A percentile compares a stretch with the other conserved stretches of the same genome.
phyloP scores from a whole-genome alignment of 2,888 invertebrate genomes.

The Ctenicera cuprea region DNA sequence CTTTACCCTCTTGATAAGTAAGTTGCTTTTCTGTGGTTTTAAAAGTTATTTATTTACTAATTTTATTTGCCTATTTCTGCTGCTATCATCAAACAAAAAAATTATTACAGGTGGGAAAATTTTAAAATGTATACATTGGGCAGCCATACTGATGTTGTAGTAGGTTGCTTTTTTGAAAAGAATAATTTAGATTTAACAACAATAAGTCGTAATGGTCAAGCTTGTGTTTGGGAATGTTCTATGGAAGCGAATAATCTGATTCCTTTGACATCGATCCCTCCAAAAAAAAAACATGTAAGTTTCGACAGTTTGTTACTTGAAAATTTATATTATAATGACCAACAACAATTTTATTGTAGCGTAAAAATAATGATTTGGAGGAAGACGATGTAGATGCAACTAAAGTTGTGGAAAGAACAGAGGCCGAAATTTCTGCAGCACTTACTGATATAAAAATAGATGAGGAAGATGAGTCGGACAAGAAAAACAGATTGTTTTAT shows the following conservation, averaged over 20 bases:
- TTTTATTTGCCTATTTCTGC: no score
- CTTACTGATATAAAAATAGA: conserved; percentile 71
- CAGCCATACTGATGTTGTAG: conserved; percentile 89
- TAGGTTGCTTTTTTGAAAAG: conserved; percentile 92
- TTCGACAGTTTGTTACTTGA: conserved; percentile 56
- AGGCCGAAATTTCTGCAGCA: conserved; percentile 68
- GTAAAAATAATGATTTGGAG: conserved; percentile 73
- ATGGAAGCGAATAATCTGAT: conserved; percentile 82
- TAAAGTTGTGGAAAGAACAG: conserved; percentile 76
- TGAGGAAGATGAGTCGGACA: conserved; percentile 70
- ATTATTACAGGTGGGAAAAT: conserved; percentile 75
- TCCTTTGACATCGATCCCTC: conserved; percentile 72
- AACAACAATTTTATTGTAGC: no score
- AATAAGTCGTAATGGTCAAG: conserved; percentile 88
- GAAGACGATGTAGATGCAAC: conserved; percentile 82
- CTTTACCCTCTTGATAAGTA: conserved; percentile 85
- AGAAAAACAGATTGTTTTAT: conserved; percentile 76
- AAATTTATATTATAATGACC: conserved; percentile 5
- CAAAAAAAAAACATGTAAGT: conserved; percentile 67
- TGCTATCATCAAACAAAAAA: no score
- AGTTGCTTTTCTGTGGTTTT: conserved; percentile 7
- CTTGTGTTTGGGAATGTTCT: conserved; percentile 91
- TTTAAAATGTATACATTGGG: conserved; percentile 86
- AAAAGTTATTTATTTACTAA: no score
- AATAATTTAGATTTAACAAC: conserved; percentile 90